Conservation (phyloP, 2,113 vertebrate genomes). For the Lonchura striata region DNA sequence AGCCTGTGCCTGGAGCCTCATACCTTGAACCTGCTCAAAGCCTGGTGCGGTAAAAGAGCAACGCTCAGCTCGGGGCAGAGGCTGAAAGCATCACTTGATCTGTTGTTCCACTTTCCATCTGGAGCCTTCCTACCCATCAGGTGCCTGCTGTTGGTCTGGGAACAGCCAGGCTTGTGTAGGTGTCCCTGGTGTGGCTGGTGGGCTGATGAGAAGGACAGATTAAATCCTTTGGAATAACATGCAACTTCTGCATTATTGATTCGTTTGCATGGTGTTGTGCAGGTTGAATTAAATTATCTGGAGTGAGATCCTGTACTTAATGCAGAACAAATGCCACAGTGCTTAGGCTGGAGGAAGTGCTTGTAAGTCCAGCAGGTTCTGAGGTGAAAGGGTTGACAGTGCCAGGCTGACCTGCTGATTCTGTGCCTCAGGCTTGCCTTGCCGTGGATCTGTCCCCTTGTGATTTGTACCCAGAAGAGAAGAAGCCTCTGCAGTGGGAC, state of each 20-base stretch:
- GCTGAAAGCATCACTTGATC: not conserved
- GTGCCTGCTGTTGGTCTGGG: not conserved
- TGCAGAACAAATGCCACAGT: not conserved
- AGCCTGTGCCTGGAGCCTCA: not conserved
- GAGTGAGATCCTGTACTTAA: not conserved
- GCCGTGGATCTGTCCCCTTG: fast-evolving
- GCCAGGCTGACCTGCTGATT: not conserved
- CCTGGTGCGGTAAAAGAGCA: not conserved
- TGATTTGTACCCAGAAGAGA: not conserved
- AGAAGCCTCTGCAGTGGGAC: not conserved
- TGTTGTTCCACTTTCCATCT: not conserved
- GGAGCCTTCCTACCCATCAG: not conserved
- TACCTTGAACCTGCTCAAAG: not conserved
- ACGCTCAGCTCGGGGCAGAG: not conserved
- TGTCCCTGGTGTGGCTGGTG: not conserved
- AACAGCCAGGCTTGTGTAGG: fast-evolving
- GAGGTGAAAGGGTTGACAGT: not conserved
- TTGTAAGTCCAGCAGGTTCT: not conserved
- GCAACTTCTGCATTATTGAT: not conserved
- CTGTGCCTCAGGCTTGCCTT: not conserved
- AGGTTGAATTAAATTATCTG: not conserved
- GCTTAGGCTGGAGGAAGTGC: not conserved
- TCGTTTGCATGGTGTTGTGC: not conserved
- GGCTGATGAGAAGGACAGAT: not conserved
- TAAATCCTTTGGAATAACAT: not conserved